phyloP scores from a whole-genome alignment of 1,140 invertebrate species.

The Microplitis demolitor region DNA sequence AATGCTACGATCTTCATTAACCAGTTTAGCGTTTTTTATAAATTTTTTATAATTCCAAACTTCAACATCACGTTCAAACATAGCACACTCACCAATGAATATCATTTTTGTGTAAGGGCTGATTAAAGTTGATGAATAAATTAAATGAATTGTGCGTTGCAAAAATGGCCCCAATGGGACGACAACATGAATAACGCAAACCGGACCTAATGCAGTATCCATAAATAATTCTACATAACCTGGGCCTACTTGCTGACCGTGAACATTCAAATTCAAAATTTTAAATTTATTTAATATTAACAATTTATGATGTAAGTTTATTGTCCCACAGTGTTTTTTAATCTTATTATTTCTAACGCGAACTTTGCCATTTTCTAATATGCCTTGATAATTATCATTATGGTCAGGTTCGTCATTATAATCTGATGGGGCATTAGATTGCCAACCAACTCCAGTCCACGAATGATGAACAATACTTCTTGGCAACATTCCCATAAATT shows the following conservation, averaged over 20 bases:
- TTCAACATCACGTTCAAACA: slow-evolving; percentile 84
- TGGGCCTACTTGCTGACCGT: slow-evolving; percentile 77
- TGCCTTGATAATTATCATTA: background rate
- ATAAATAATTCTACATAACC: slow-evolving; percentile 76
- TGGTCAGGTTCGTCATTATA: background rate
- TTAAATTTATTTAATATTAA: slow-evolving; percentile 63
- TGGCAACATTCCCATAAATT: slow-evolving; percentile 65
- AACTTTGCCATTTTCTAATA: background rate
- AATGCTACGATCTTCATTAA: slow-evolving; percentile 77
- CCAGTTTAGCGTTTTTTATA: slow-evolving; percentile 71
- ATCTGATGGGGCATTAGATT: slow-evolving; percentile 14
- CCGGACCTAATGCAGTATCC: slow-evolving; percentile 64
- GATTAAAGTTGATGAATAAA: slow-evolving; percentile 69
- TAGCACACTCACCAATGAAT: slow-evolving; percentile 73
- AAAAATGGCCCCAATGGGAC: slow-evolving; percentile 79
- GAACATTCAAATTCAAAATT: slow-evolving; percentile 63
- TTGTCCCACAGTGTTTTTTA: slow-evolving; percentile 65
- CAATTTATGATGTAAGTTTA: slow-evolving; percentile 66
- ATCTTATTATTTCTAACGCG: slow-evolving; percentile 17
- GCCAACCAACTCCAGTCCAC: slow-evolving; percentile 51
- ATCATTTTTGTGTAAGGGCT: slow-evolving; percentile 71
- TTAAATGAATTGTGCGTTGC: slow-evolving; percentile 78
- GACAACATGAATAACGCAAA: slow-evolving; percentile 78
- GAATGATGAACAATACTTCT: slow-evolving; percentile 41
- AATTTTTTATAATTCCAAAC: slow-evolving; percentile 91